phyloP scores from a whole-genome alignment of 2,888 invertebrate genomes.

The Metallyticus violacea region DNA sequence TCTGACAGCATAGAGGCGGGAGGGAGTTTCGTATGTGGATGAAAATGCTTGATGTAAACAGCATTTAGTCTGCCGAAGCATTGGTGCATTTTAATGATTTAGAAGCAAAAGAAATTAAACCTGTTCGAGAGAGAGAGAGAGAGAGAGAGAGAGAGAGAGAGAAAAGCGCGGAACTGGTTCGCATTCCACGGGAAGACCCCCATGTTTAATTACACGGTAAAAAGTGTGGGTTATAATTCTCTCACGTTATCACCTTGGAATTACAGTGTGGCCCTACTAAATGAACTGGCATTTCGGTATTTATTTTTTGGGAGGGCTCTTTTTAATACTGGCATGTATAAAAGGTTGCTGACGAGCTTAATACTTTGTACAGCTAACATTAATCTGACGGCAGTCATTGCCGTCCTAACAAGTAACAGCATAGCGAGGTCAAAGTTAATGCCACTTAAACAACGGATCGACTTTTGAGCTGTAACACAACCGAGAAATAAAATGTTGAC shows the following conservation, averaged over 20 bases:
- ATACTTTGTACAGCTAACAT: not conserved
- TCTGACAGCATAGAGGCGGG: not conserved
- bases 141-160: too few species aligned
- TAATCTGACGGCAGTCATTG: not conserved
- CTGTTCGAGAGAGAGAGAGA: not conserved
- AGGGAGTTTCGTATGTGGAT: not conserved
- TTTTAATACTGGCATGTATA: too few species aligned
- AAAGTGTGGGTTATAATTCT: not conserved
- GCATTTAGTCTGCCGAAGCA: not conserved
- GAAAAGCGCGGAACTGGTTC: not conserved
- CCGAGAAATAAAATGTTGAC: too few species aligned
- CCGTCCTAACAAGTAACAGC: not conserved
- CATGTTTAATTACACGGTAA: not conserved
- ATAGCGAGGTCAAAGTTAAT: not conserved
- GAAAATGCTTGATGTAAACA: not conserved
- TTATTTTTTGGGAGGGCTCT: too few species aligned
- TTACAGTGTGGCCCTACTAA: not conserved
- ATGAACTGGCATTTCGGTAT: not conserved
- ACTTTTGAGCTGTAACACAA: not conserved
- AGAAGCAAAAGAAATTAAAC: not conserved
- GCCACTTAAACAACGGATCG: not conserved
- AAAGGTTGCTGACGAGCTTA: too few species aligned
- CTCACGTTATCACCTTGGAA: not conserved
- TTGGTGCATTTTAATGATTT: not conserved
- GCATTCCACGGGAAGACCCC: too few species aligned